Conservation (phyloP, 2,797 vertebrate genomes). For the Arctocebus calabarensis region DNA sequence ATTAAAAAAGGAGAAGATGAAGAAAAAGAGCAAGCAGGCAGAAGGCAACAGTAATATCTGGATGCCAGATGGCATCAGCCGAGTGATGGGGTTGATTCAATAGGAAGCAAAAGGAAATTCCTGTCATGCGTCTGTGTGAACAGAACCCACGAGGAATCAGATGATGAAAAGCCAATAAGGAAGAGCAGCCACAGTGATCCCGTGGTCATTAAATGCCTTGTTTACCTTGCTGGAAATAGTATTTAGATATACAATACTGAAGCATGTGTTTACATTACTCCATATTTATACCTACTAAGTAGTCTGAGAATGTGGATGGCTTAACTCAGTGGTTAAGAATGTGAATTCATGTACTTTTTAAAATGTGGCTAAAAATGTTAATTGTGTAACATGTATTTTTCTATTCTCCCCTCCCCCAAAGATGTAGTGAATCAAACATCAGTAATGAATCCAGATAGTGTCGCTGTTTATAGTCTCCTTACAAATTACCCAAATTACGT, state of each 20-base stretch:
- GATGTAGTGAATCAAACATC: conserved; percentile 33
- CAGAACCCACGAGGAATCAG: conserved; percentile 70
- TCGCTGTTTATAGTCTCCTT: conserved; percentile 14
- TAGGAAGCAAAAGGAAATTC: conserved; percentile 88
- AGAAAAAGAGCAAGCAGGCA: conserved; percentile 18
- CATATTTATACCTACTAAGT: conserved; percentile 59
- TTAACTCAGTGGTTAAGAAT: conserved; percentile 71
- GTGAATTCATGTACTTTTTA: conserved; percentile 17
- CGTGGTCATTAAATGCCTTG: conserved; percentile 53
- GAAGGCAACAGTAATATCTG: conserved; percentile 89
- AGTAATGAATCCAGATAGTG: not conserved
- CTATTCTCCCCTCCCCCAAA: conserved; percentile 41
- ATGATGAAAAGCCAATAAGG: conserved; percentile 56
- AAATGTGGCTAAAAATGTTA: conserved; percentile 56
- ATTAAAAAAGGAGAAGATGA: conserved; percentile 70
- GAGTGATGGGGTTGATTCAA: conserved; percentile 83
- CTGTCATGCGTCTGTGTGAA: conserved; percentile 72
- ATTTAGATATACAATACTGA: conserved; percentile 61
- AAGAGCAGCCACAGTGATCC: not conserved
- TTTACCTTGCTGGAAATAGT: conserved; percentile 63
- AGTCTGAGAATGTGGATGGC: conserved; percentile 62
- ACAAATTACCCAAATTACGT: not conserved
- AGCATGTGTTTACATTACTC: conserved; percentile 37
- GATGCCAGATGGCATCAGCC: conserved; percentile 90
- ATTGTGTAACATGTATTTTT: conserved; percentile 35